phyloP scores from a whole-genome alignment of 2,888 invertebrate species.

The Lasiommata megera region DNA sequence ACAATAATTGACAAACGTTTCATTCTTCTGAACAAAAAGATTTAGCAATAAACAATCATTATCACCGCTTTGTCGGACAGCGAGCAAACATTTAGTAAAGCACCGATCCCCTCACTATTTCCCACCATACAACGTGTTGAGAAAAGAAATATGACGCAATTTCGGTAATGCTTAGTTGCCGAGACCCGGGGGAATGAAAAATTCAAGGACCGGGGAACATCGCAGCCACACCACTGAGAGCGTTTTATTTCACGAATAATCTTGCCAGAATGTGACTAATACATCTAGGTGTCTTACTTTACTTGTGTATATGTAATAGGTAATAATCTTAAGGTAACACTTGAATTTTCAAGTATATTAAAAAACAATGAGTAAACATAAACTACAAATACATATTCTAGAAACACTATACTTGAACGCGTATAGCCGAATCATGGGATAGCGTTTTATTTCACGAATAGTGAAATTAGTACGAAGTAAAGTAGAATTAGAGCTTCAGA shows the following conservation, averaged over 20 bases:
- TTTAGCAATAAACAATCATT: conserved; percentile 1
- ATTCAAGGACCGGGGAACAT: conserved; percentile 77
- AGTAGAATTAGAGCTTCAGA: no score
- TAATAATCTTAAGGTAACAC: background rate
- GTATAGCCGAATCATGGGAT: no score
- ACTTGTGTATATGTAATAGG: conserved; percentile 30
- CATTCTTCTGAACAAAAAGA: background rate
- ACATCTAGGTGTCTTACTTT: conserved; percentile 28
- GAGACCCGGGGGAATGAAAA: conserved; percentile 80
- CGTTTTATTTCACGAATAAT: conserved; percentile 70
- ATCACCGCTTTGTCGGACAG: conserved; percentile 8
- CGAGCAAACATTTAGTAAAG: conserved; percentile 50
- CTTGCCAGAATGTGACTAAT: conserved; percentile 54
- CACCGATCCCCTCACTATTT: conserved; percentile 70
- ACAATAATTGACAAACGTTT: no score
- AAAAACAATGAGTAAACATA: no score
- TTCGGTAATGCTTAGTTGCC: conserved; percentile 80
- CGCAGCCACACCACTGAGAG: conserved; percentile 71
- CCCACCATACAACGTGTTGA: conserved; percentile 59
- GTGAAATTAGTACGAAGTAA: no score
- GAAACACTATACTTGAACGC: no score
- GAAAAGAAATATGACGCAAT: conserved; percentile 80
- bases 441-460: no score
- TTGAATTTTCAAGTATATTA: background rate
- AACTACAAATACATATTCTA: no score